Base-by-base conservation (phyloP, 2,113 vertebrate genomes). In the Upupa epops region DNA sequence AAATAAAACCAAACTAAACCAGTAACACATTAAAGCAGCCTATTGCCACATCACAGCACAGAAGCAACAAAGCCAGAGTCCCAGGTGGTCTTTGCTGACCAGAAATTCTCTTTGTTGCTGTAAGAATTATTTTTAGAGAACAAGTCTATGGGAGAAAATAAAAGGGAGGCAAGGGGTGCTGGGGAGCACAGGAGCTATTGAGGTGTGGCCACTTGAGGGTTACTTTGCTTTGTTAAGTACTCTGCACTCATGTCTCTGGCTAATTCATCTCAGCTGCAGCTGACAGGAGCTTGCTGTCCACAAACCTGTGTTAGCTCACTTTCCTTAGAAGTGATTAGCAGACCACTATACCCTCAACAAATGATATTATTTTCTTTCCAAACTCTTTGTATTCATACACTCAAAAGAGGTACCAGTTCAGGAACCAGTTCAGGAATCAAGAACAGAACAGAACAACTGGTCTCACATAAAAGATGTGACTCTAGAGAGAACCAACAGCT, bases 1-100 rank as follows among this genome's bases (percentile, higher is more conserved):
- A 52, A 56, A 51, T 4, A 20, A 26, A 40, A 56, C 75, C 31
- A 21, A 24, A 7, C 16, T 19, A 37, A n/a, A 55, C 1, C 48
- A 5, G 40, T 56, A 72, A 28, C 28, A 34, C 66, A 85, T 87
- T 51, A 88, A 91, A 92, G 87, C 59, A 77, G 60, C 37, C 59
- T 58, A 59, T 58, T 91, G 68, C 37, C 79, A 55, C 0, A 3
- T 49, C 68, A 70, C 20, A 74, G 84, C 42, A 84, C 61, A 60
- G 85, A 85, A 54, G 25, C 78, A 79, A 94, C 84, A 94, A 95
- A 91, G 89, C 63, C 84, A 66, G 82, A 89, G 74, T 82, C 68
- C 26, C 89, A 96, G 91, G 87, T 85, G 87, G 93, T 91, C 78
- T 79, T 72, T 51, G 46, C 40, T 79, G 82, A 58, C 87, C 87